Evolutionary conservation across 2,888 invertebrate species (phyloP).

Genomic region (Scaptomyza tumidula): DNA sequence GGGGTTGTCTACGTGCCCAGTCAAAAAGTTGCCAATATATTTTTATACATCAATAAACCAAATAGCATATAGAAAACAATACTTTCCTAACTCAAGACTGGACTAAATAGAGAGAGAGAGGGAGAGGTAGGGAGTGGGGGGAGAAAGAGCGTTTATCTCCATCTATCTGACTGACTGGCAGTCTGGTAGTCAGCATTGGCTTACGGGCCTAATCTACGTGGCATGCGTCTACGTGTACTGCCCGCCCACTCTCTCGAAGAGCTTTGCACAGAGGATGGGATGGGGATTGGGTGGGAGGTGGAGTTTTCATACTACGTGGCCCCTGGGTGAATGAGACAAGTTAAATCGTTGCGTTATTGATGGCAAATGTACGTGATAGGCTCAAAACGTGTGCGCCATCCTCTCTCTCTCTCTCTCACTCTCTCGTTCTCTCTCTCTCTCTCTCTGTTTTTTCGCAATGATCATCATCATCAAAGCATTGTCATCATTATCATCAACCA

Average conservation of each 20-base stretch:
- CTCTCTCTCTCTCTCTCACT: slow-evolving; percentile 7
- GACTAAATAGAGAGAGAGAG: no score
- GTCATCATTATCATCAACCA: slow-evolving; percentile 16
- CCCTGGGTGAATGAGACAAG: slow-evolving; percentile 74
- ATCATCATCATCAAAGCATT: slow-evolving; percentile 25
- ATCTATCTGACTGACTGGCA: slow-evolving; percentile 35
- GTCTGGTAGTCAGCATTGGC: slow-evolving; percentile 43
- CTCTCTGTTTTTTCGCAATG: slow-evolving; percentile 46
- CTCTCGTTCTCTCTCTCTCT: slow-evolving; percentile 7
- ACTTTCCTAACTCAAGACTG: background rate
- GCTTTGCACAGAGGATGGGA: background rate
- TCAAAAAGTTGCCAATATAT: slow-evolving; percentile 69
- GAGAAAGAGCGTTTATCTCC: slow-evolving; percentile 21
- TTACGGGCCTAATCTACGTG: slow-evolving; percentile 66
- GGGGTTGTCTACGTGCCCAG: slow-evolving; percentile 63
- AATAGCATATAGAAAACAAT: slow-evolving; percentile 54
- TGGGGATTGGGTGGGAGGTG: background rate
- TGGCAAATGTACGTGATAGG: slow-evolving; percentile 80
- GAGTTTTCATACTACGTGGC: slow-evolving; percentile 55
- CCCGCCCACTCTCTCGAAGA: slow-evolving; percentile 7
- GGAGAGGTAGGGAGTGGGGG: background rate
- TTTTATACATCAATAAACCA: slow-evolving; percentile 75
- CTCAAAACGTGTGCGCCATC: slow-evolving; percentile 57
- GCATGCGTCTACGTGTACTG: slow-evolving; percentile 63
- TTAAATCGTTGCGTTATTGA: slow-evolving; percentile 81